Percentiles rank a stretch among this genome's conserved stretches.
These are phyloP conservation scores for Dasysyrphus albostriatus DNA, from an alignment of 2,888 invertebrate genomes.

Conservation along the genomic window DNA sequence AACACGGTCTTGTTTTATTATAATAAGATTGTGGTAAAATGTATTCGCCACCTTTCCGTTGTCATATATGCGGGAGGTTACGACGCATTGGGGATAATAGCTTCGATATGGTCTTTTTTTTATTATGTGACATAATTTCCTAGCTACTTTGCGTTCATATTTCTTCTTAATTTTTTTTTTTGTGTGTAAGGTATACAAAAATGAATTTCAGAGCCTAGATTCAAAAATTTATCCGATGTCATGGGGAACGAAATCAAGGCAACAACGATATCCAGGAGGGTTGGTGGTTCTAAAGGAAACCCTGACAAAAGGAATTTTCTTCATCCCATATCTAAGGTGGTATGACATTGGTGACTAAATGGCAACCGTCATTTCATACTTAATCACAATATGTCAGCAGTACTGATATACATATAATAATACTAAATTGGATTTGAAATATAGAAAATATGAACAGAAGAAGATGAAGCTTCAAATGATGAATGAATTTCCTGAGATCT, in stretches of 20 bases:
- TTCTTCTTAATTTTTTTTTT: conserved; percentile 10
- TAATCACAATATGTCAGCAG: conserved; percentile 77
- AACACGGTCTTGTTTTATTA: conserved; percentile 71
- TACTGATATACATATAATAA: conserved; percentile 71
- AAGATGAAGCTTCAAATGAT: conserved; percentile 16
- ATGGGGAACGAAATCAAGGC: conserved; percentile 74
- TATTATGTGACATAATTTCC: conserved; percentile 47
- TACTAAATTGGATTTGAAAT: conserved; percentile 41
- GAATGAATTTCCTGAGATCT: conserved; percentile 48
- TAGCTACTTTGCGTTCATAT: conserved; percentile 27
- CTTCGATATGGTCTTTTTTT: conserved; percentile 40
- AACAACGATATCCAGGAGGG: conserved; percentile 61
- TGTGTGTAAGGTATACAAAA: conserved; percentile 13
- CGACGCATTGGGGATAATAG: conserved; percentile 34
- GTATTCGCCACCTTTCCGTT: conserved; percentile 53
- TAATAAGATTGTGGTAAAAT: conserved; percentile 67
- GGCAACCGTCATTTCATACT: conserved; percentile 65
- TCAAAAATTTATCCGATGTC: conserved; percentile 76
- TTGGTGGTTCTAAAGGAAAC: conserved; percentile 62
- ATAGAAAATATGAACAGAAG: conserved; percentile 35
- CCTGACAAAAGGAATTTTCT: conserved; percentile 48
- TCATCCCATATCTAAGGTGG: background rate
- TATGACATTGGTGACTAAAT: conserved; percentile 34
- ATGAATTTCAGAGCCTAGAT: conserved; percentile 48
- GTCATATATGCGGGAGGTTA: conserved; percentile 37